Evolutionary conservation across 2,888 invertebrate species (phyloP).

Genomic region (Drosophila parthenogenetica): DNA sequence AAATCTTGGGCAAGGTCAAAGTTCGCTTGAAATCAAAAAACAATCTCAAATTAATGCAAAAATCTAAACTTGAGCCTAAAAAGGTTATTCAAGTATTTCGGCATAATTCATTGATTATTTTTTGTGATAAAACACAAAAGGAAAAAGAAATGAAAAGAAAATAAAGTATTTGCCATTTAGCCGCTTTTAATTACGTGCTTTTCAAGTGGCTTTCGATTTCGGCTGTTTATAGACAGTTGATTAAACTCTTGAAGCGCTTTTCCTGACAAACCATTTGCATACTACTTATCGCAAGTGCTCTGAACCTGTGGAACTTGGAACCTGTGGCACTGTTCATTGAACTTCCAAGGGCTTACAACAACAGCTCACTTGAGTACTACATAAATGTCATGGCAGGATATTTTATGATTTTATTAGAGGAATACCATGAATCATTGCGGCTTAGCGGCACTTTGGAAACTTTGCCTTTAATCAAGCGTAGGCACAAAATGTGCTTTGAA

Average conservation of each 20-base stretch:
- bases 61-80: constrained; percentile 19
- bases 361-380: not conserved
- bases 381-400: not conserved
- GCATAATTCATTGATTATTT: constrained; percentile 38
- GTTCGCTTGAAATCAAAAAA: constrained; percentile 19
- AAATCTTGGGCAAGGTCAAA: constrained; percentile 49
- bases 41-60: constrained; percentile 27
- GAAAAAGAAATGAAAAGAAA: not conserved
- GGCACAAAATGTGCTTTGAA: constrained; percentile 40
- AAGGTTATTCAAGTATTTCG: constrained; percentile 6
- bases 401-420: constrained; percentile 29
- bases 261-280: constrained; percentile 39
- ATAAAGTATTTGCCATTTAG: constrained; percentile 6
- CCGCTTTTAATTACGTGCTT: constrained; percentile 39
- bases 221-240: constrained; percentile 31
- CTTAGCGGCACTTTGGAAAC: constrained; percentile 11
- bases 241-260: constrained; percentile 17
- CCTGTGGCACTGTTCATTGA: constrained; percentile 18
- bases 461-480: constrained; percentile 35
- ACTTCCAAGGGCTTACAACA: constrained; percentile 17
- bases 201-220: constrained; percentile 30
- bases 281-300: constrained; percentile 30
- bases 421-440: not conserved
- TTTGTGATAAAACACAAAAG: constrained; percentile 19
- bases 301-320: constrained; percentile 22